These are phyloP conservation scores for Epizoanthus scotinus DNA, from an alignment of 92 coral and sea anemone genomes.

Conservation along the genomic window DNA sequence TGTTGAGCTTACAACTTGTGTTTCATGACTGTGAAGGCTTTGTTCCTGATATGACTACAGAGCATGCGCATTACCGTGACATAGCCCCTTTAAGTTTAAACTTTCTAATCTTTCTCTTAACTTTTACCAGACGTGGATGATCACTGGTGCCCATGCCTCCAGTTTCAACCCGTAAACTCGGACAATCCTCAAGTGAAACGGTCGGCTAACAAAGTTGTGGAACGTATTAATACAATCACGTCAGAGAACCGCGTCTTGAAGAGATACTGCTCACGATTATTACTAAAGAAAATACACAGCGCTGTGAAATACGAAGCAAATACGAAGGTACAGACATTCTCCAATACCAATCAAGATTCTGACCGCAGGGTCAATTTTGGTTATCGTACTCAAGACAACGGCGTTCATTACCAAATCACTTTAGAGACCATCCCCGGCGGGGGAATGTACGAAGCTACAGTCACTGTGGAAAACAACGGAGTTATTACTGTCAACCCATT, in stretches of 20 bases:
- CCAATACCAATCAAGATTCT: conserved; percentile 73
- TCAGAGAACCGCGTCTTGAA: conserved; percentile 53
- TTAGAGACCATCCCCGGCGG: conserved; percentile 73
- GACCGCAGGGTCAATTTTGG: conserved; percentile 67
- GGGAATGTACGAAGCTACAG: conserved; percentile 83
- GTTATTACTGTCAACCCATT: conserved; percentile 66
- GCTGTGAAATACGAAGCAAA: conserved; percentile 68
- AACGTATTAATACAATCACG: conserved; percentile 51
- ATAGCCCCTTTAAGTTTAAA: too few relatives aligned
- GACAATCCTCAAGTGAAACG: conserved; percentile 33
- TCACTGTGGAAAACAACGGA: conserved; percentile 24
- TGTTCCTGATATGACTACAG: too few relatives aligned
- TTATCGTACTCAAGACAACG: conserved; percentile 58
- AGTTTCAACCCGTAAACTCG: conserved; percentile 59
- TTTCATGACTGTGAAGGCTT: too few relatives aligned
- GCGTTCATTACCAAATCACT: conserved; percentile 64
- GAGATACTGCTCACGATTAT: conserved; percentile 59
- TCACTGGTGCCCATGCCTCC: conserved; percentile 97
- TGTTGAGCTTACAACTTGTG: too few relatives aligned
- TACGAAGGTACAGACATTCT: conserved; percentile 63
- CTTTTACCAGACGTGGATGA: conserved; percentile 72
- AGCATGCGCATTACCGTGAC: too few relatives aligned
- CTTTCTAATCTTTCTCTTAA: neutral
- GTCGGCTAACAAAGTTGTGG: conserved; percentile 67
- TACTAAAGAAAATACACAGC: conserved; percentile 52